Percentiles rank a stretch among this genome's conserved stretches.
Evolutionary conservation across 2,113 vertebrate species (phyloP).

Genomic region (Gymnogyps californianus): DNA sequence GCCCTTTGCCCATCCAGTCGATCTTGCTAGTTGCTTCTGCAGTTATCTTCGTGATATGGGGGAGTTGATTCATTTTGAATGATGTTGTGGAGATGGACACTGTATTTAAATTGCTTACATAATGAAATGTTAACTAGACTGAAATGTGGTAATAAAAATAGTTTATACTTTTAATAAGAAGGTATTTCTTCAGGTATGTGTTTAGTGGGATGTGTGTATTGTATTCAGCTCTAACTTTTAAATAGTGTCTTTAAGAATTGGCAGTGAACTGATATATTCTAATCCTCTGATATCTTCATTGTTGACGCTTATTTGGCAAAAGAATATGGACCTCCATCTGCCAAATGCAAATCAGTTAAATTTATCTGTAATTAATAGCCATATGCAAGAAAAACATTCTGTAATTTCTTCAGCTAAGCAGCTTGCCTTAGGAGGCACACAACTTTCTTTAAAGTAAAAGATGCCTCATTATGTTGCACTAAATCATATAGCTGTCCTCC

Average conservation of each 20-base stretch:
- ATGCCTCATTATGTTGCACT: background rate
- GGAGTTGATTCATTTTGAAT: background rate
- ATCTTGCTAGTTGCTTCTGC: background rate
- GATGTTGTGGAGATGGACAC: background rate
- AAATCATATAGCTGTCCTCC: background rate
- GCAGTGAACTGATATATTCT: background rate
- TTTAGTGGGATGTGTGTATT: background rate
- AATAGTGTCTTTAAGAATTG: background rate
- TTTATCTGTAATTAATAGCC: constrained; percentile 21
- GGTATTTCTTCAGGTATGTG: background rate
- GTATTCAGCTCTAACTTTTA: background rate
- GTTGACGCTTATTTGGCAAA: background rate
- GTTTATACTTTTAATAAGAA: background rate
- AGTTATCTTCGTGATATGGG: background rate
- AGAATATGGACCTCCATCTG: background rate
- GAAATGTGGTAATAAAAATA: background rate
- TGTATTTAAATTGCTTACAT: background rate
- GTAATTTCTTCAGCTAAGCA: constrained; percentile 2
- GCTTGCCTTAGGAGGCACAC: background rate
- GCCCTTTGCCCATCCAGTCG: background rate
- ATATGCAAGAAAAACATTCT: constrained; percentile 1
- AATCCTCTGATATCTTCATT: background rate
- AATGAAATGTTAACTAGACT: background rate
- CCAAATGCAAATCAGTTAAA: constrained; percentile 4
- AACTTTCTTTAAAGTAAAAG: background rate